Conservation (phyloP, 2,113 vertebrate genomes). For the Triplophysa dalaica region DNA sequence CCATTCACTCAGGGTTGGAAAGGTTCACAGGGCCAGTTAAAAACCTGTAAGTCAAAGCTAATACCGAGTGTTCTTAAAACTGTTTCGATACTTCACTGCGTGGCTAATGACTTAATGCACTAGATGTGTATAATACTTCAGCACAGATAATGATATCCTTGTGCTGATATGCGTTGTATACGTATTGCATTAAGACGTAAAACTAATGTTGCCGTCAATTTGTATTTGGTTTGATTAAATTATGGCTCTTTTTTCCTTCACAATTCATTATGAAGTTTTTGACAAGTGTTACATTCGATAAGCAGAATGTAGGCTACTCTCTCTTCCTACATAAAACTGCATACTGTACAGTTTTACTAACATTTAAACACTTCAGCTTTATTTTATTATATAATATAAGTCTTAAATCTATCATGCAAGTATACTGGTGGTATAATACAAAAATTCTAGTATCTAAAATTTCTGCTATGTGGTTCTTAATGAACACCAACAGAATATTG, state of each 20-base stretch:
- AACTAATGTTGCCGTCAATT: background rate
- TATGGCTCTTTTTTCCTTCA: conserved; percentile 15
- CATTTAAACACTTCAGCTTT: too few species aligned
- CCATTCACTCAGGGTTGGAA: conserved; percentile 41
- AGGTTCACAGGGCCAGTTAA: background rate
- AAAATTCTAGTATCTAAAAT: too few species aligned
- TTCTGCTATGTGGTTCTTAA: too few species aligned
- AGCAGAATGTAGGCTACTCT: background rate
- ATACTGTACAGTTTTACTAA: background rate
- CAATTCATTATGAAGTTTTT: conserved; percentile 13
- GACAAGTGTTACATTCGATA: conserved; percentile 7
- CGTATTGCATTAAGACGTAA: background rate
- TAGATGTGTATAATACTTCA: background rate
- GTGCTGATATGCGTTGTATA: too few species aligned
- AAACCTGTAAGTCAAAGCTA: conserved; percentile 21
- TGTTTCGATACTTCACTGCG: background rate
- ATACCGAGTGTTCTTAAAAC: conserved; percentile 17
- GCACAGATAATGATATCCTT: background rate
- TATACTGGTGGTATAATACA: too few species aligned
- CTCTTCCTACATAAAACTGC: background rate
- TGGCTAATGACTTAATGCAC: conserved; percentile 12
- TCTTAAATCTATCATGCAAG: too few species aligned
- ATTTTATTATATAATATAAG: too few species aligned
- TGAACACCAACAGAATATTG: too few species aligned
- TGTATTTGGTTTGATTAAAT: conserved; percentile 17